Evolutionary conservation across 1,140 invertebrate genomes (phyloP).

Genomic region (Drosophila burlai): DNA sequence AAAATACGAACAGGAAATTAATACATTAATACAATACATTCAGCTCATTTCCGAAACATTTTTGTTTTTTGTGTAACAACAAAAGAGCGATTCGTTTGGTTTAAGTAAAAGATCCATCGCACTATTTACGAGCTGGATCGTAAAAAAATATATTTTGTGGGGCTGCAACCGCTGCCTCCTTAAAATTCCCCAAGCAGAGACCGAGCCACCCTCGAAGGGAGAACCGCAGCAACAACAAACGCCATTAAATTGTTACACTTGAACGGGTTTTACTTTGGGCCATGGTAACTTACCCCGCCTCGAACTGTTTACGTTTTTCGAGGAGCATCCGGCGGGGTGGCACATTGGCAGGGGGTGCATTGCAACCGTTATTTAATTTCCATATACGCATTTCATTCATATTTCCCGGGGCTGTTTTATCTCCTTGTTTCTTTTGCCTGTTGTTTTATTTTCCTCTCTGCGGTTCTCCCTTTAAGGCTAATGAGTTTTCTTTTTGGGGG

Average conservation of each 20-base stretch:
- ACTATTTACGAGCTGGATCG: conserved; percentile 49
- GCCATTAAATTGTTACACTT: conserved; percentile 85
- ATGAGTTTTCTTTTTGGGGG: conserved; percentile 2
- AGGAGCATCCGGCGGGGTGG: not conserved
- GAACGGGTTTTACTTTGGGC: conserved; percentile 82
- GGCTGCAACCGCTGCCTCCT: conserved; percentile 44
- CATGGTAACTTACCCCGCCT: conserved; percentile 62
- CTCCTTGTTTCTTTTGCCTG: conserved; percentile 15
- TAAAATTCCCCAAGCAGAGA: conserved; percentile 17
- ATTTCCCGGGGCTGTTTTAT: conserved; percentile 52
- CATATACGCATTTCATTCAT: conserved; percentile 77
- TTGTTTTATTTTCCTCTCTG: conserved; percentile 42
- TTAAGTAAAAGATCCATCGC: conserved; percentile 35
- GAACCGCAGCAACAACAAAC: conserved; percentile 60
- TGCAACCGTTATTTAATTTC: conserved; percentile 67
- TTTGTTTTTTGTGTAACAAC: not conserved
- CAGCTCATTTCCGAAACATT: not conserved
- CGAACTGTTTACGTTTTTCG: conserved; percentile 39
- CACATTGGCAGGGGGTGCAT: conserved; percentile 20
- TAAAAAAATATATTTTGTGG: conserved; percentile 50
- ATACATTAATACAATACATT: not conserved
- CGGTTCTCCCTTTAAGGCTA: conserved; percentile 11
- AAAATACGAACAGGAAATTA: not conserved
- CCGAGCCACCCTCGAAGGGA: conserved; percentile 4
- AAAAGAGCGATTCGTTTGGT: not conserved